Conservation (phyloP, 2,888 invertebrate species). For the Hemaris fuciformis region DNA sequence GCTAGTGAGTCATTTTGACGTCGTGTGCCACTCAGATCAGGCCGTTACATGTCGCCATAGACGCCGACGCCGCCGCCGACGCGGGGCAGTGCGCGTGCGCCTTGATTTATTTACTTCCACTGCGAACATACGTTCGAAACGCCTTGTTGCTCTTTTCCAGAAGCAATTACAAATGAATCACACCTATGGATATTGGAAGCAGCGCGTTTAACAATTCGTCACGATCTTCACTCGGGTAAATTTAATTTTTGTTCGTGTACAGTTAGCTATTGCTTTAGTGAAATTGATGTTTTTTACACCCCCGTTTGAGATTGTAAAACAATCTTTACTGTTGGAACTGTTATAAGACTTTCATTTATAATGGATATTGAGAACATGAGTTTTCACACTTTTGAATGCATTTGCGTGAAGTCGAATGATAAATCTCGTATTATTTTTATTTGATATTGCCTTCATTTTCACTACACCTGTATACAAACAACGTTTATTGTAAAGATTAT, state of each 20-base stretch:
- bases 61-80: conserved; percentile 24
- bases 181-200: conserved; percentile 13
- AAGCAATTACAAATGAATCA: conserved; percentile 26
- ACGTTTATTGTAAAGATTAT: no score
- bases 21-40: conserved; percentile 36
- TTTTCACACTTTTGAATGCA: not conserved
- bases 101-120: conserved; percentile 44
- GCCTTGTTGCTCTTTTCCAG: conserved; percentile 37
- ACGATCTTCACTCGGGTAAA: not conserved
- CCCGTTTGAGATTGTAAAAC: not conserved
- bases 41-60: not conserved
- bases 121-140: conserved; percentile 25
- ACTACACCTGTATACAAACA: no score
- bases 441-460: no score
- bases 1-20: conserved; percentile 43
- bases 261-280: not conserved
- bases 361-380: no score
- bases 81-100: conserved; percentile 27
- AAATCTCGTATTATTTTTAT: no score
- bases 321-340: not conserved
- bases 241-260: conserved; percentile 1
- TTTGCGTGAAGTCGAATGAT: no score
- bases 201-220: conserved; percentile 7
- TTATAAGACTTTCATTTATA: not conserved
- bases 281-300: not conserved